These are phyloP conservation scores for Penaeus chinensis DNA, from an alignment of 1,140 invertebrate species.

Conservation along the genomic window DNA sequence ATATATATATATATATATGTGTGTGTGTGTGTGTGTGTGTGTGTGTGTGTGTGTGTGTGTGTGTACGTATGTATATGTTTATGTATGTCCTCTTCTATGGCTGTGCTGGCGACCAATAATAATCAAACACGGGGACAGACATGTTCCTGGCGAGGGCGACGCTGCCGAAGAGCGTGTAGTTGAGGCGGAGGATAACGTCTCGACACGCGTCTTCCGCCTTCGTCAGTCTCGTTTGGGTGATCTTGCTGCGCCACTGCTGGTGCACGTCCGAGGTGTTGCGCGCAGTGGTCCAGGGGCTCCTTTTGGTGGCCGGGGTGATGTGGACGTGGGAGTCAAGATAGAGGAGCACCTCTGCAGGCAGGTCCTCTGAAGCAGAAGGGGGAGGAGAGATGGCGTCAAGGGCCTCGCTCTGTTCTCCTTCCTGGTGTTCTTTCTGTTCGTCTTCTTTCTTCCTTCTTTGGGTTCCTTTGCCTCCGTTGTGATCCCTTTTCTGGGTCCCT, in stretches of 20 bases:
- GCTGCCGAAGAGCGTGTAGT: not conserved
- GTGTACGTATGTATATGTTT: too few species aligned
- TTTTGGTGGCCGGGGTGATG: not conserved
- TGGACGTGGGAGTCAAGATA: slow-evolving; percentile 27
- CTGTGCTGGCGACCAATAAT: too few species aligned
- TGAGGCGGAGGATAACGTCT: slow-evolving; percentile 1
- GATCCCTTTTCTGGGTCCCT: too few species aligned
- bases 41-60: too few species aligned
- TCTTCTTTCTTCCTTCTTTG: too few species aligned
- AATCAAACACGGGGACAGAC: not conserved
- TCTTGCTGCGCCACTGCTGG: slow-evolving; percentile 19
- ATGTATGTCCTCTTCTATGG: too few species aligned
- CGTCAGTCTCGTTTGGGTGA: not conserved
- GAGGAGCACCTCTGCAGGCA: not conserved
- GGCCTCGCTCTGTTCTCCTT: not conserved
- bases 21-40: too few species aligned
- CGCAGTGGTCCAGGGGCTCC: not conserved
- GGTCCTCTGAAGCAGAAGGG: not conserved
- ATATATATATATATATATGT: too few species aligned
- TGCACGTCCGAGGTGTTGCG: slow-evolving; percentile 14
- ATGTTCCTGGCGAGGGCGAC: slow-evolving; percentile 6
- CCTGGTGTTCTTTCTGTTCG: too few species aligned
- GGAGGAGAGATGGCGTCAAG: too few species aligned
- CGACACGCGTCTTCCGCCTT: not conserved
- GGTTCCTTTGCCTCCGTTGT: too few species aligned